These are phyloP conservation scores for Drosophila kurseongensis DNA, from an alignment of 1,140 invertebrate genomes.

Conservation along the genomic window DNA sequence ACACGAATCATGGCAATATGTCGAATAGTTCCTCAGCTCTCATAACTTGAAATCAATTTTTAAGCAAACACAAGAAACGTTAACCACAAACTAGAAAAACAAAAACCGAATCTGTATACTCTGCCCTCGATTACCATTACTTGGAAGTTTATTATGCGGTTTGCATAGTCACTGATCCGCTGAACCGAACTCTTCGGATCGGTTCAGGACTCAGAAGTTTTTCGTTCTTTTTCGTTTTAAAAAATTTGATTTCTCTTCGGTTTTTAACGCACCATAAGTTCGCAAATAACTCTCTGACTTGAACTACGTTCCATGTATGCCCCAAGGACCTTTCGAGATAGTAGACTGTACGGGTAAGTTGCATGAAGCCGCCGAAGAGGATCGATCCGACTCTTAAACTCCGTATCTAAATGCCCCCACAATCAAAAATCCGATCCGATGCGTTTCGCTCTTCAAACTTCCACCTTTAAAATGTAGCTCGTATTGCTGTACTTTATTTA, in stretches of 20 bases:
- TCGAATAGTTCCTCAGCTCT: conserved; percentile 41
- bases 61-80: conserved; percentile 13
- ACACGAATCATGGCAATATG: conserved; percentile 71
- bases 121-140: conserved; percentile 41
- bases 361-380: conserved; percentile 72
- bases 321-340: conserved; percentile 89
- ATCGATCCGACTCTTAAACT: conserved; percentile 39
- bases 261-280: conserved; percentile 35
- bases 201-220: conserved; percentile 20
- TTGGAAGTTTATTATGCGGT: conserved; percentile 81
- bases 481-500: conserved; percentile 79
- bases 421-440: conserved; percentile 49
- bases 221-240: conserved; percentile 25
- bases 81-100: conserved; percentile 11
- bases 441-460: conserved; percentile 54
- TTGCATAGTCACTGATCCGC: conserved; percentile 42
- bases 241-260: conserved; percentile 31
- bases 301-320: conserved; percentile 61
- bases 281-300: conserved; percentile 48
- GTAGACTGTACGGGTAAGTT: conserved; percentile 91
- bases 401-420: conserved; percentile 39
- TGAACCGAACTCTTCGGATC: background rate
- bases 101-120: conserved; percentile 26
- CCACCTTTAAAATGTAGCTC: conserved; percentile 64
- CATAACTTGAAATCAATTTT: conserved; percentile 16